Base-by-base conservation (phyloP, 2,797 vertebrate species). In the Sebastiscus albofasciatus region DNA sequence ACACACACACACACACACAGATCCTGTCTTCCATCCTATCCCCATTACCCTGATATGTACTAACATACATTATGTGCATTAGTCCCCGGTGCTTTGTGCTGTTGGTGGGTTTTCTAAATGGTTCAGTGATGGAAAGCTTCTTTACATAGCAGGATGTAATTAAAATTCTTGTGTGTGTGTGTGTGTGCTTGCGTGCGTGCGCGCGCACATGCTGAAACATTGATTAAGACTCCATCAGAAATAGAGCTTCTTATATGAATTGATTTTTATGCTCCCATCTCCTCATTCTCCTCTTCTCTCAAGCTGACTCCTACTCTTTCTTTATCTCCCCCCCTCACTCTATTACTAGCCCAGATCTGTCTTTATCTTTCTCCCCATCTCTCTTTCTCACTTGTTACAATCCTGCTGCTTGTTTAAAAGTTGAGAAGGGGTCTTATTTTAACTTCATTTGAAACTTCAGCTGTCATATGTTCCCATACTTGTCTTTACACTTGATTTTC, bases 161-260 rank as follows among this genome's bases (percentile, higher is more conserved):
- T 90, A 84, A 79, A 83, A 87, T 76, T 69, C 77, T 79, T 67
- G 3, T 68, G 66, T 72, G 85, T 82, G 83, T 80, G 56, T 82
- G 74, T 69, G 61, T 75, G 71, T 72, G 60, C 61, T 22, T 55
- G 24, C 34, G 70, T 39, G 24, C 27, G 55, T 36, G 34, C 55
- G 56, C 67, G 67, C 56, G 52, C 34, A 20, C 55, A 2, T 58
- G 66, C 56, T 85, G 75, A 69, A 81, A 77, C 72, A 74, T 56
- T 83, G 81, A 90, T 88, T 88, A 87, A 85, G 79, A 64, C 85
- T 82, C 83, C 81, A 69, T 81, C 77, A 75, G 68, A 86, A 83
- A 85, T 81, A 80, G 79, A 87, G 76, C 81, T 64, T 84, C 80
- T 81, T 75, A 80, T 81, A 85, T 83, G 79, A 90, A 91, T 87